Evolutionary conservation across 2,888 invertebrate genomes (phyloP).

Genomic region (Drosophila kokeensis): DNA sequence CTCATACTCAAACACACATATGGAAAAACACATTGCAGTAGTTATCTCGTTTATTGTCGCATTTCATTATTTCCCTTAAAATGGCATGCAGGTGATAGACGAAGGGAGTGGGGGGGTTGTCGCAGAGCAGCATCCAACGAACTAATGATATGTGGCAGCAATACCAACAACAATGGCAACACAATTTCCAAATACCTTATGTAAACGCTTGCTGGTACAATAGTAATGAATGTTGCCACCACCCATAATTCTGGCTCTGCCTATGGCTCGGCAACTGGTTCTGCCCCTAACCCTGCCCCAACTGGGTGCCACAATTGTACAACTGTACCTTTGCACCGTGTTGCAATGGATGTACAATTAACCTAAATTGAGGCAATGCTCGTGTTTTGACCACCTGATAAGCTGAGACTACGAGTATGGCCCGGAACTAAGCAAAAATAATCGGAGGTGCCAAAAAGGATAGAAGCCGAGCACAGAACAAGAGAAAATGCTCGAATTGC

Average conservation of each 20-base stretch:
- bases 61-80: constrained; percentile 54
- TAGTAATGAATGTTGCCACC: constrained; percentile 38
- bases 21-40: constrained; percentile 20
- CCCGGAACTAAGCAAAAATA: constrained; percentile 46
- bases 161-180: constrained; percentile 31
- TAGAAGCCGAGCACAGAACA: background rate
- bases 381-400: constrained; percentile 61
- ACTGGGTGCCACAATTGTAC: background rate
- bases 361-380: constrained; percentile 76
- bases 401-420: constrained; percentile 32
- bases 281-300: background rate
- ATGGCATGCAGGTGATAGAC: background rate
- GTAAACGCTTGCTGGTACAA: constrained; percentile 40
- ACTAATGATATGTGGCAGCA: constrained; percentile 57
- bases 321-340: constrained; percentile 16
- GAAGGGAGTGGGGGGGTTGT: too few species aligned
- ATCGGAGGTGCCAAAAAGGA: constrained; percentile 17
- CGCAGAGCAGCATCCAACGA: constrained; percentile 18
- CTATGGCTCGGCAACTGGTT: background rate
- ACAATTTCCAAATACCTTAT: constrained; percentile 53
- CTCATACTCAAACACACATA: background rate
- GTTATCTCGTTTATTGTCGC: constrained; percentile 61
- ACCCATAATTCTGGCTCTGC: background rate
- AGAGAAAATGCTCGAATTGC: background rate
- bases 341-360: constrained; percentile 67